These are phyloP conservation scores for Ctenodactylus gundi DNA, from an alignment of 2,113 vertebrate species.

Conservation along the genomic window DNA sequence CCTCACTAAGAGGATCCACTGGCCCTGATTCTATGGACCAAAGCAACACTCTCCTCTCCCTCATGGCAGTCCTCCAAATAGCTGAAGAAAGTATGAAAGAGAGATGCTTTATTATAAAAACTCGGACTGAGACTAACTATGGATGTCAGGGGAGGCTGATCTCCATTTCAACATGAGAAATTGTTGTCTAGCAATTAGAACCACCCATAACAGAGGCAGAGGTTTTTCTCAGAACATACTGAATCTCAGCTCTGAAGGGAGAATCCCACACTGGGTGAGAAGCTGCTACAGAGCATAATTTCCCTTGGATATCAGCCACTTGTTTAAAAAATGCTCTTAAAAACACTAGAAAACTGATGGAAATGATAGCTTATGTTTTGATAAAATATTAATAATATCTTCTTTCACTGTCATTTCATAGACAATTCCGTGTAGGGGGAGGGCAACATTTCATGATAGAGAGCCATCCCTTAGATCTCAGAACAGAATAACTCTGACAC, in stretches of 20 bases:
- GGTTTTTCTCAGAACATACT: neutral
- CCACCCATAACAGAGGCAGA: neutral
- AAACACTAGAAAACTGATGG: neutral
- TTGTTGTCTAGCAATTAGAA: conserved; percentile 1
- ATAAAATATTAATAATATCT: neutral
- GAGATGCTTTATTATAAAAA: neutral
- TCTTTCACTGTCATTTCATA: neutral
- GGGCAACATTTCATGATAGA: neutral
- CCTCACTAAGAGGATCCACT: neutral
- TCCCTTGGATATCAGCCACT: neutral
- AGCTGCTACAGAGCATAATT: neutral
- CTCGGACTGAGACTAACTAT: neutral
- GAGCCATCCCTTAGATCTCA: neutral
- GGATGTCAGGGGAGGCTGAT: neutral
- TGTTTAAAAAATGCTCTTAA: neutral
- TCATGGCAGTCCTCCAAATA: neutral
- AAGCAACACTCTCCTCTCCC: neutral
- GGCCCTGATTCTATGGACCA: neutral
- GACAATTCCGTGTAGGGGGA: neutral
- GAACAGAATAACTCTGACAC: neutral
- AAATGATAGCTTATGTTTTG: neutral
- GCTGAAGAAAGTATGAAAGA: neutral
- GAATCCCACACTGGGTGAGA: neutral
- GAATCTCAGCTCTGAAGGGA: neutral
- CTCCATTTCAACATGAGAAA: neutral